Percentiles rank a stretch among this genome's conserved stretches.
Evolutionary conservation across 2,113 vertebrate species (phyloP).

Genomic region (Nematolebias whitei): DNA sequence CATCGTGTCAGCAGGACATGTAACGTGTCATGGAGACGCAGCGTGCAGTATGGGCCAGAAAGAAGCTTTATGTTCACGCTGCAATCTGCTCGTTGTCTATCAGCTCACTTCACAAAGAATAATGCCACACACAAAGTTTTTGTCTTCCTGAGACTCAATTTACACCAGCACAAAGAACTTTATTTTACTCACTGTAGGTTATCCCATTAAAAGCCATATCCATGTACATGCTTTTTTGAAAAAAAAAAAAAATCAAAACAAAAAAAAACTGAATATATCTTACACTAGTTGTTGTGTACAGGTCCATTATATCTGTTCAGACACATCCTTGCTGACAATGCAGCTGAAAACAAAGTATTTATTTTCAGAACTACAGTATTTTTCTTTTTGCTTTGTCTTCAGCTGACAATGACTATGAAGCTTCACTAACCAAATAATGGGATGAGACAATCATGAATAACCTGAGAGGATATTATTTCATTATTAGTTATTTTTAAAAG

Average conservation of each 20-base stretch:
- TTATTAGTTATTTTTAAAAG: too few relatives aligned
- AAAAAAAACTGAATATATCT: too few relatives aligned
- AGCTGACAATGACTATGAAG: constrained; percentile 37
- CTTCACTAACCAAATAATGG: constrained; percentile 24
- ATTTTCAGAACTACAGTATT: constrained; percentile 8
- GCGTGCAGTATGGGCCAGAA: constrained; percentile 28
- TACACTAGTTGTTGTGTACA: constrained; percentile 5
- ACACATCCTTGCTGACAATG: constrained; percentile 6
- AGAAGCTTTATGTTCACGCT: constrained; percentile 42
- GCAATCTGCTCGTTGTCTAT: constrained; percentile 66
- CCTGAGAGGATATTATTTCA: too few relatives aligned
- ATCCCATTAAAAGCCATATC: constrained; percentile 21
- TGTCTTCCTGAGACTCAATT: constrained; percentile 17
- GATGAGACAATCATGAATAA: constrained; percentile 3
- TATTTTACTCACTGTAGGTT: constrained; percentile 1
- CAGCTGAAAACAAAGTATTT: constrained; percentile 5
- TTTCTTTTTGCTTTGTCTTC: constrained; percentile 28
- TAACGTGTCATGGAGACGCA: constrained; percentile 71
- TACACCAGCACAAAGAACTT: constrained; percentile 15
- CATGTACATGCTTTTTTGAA: constrained; percentile 1
- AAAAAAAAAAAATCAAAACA: not conserved
- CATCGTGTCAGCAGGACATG: constrained; percentile 67
- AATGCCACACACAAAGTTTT: constrained; percentile 27
- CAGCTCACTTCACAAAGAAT: constrained; percentile 65
- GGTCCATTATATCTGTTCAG: constrained; percentile 7